Percentiles rank a stretch among this genome's conserved stretches.
Conservation (phyloP, 2,797 vertebrate genomes). For the Triplophysa yarkandensis region DNA sequence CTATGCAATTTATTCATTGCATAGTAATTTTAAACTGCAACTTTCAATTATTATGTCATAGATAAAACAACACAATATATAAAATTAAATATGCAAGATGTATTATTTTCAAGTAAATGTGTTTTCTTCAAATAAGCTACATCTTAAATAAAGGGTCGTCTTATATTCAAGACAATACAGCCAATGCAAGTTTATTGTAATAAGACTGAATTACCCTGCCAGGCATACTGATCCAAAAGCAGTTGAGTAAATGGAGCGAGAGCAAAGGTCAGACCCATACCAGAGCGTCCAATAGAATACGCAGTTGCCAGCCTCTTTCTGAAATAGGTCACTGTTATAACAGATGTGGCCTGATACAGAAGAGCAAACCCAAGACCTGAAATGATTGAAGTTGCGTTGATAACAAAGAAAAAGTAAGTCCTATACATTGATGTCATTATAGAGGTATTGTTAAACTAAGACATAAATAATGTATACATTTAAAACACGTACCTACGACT, state of each 20-base stretch:
- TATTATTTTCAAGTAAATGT: too few relatives aligned
- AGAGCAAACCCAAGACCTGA: constrained; percentile 87
- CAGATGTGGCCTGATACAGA: constrained; percentile 86
- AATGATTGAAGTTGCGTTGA: constrained; percentile 7
- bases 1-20: too few relatives aligned
- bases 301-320: constrained; percentile 80
- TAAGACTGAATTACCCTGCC: constrained; percentile 82
- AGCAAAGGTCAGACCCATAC: constrained; percentile 91
- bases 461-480: not conserved
- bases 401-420: not conserved
- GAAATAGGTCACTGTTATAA: constrained; percentile 85
- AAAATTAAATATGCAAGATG: too few relatives aligned
- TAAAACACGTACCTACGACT: constrained; percentile 76
- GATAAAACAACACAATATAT: too few relatives aligned
- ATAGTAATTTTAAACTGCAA: too few relatives aligned
- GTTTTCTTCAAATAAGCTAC: not conserved
- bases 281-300: constrained; percentile 85
- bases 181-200: not conserved
- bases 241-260: constrained; percentile 88
- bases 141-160: too few relatives aligned
- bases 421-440: not conserved
- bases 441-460: not conserved
- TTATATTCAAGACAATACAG: too few relatives aligned
- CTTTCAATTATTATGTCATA: too few relatives aligned
- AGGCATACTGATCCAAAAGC: constrained; percentile 84